Conservation (phyloP, 1,140 invertebrate genomes). For the Trichomalopsis sarcophagae region DNA sequence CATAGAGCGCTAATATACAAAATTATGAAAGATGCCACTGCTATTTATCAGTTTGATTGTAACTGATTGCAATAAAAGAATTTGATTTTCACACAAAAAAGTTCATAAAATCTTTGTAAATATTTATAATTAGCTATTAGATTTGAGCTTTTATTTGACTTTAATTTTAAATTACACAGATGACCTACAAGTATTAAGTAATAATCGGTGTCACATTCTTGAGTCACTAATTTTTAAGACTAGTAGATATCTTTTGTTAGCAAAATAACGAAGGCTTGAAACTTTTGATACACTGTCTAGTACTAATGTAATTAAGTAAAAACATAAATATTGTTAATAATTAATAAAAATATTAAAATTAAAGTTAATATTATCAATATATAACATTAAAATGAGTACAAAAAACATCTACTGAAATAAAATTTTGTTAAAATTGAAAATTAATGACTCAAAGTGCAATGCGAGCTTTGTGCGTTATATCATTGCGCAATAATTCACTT, state of each 20-base stretch:
- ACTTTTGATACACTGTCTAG: no score
- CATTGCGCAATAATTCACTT: no score
- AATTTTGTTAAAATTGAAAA: no score
- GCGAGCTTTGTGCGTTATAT: no score
- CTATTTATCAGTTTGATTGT: constrained; percentile 18
- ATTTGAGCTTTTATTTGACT: constrained; percentile 25
- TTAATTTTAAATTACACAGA: background rate
- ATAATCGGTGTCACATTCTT: background rate
- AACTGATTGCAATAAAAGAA: constrained; percentile 11
- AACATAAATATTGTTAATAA: background rate
- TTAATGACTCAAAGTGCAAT: no score
- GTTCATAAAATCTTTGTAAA: background rate
- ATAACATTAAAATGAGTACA: no score
- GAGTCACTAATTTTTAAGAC: background rate
- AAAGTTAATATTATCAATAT: no score
- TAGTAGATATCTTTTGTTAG: background rate
- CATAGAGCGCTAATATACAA: background rate
- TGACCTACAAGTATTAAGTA: background rate
- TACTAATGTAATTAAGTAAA: background rate
- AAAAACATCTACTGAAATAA: no score
- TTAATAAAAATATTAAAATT: no score
- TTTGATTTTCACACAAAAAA: background rate
- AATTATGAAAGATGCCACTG: background rate
- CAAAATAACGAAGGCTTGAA: no score
- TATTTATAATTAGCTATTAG: background rate